Evolutionary conservation across 2,797 vertebrate species (phyloP), one percentile per base, ranked within the genome.

Genomic region (Leuciscus waleckii): DNA sequence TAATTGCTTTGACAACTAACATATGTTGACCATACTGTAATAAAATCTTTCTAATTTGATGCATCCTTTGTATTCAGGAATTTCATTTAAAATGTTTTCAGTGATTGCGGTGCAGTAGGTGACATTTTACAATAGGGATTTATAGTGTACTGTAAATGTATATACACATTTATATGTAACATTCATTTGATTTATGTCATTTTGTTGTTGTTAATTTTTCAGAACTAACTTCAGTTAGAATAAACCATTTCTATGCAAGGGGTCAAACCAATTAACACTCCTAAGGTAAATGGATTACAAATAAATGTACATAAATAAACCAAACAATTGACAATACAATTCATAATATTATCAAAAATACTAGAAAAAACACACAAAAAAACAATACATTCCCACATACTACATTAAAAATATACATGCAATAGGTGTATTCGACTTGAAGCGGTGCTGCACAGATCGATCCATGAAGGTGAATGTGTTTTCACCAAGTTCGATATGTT

Each of bases 11-110:
- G 39, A 29, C 17, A 1, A 32, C 14, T n/a, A 13, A 16, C 3
- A 14, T 19, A 78, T 46, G 29, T 79, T 65, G 2, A 65, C 32
- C 17, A 77, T 77, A 77, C 5, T 61, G 13, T 58, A 77, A 77
- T 41, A 41, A 77, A 58, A 41, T 58, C 5, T 19, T 56, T 75
- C 1, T 1, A 16, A n/a, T 7, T 56, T 7, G 63, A 79, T 46
- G 13, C 2, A 65, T 58, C 4, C 2, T 39, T 77, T 58, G 21
- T 77, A 26, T 58, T 58, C 10, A 39, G 23, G 35, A 39, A 39
- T 56, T 77, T 16, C 3, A 10, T 39, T 58, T 77, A 6, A 43
- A 43, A n/a, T 71, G 11, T n/a, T 39, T 39, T 19, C 7, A 13
- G 3, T 75, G 29, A 35, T 23, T 35, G 11, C 8, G 49, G 49